Evolutionary conservation across 2,113 vertebrate genomes (phyloP).

Genomic region (Cichladusa arquata): DNA sequence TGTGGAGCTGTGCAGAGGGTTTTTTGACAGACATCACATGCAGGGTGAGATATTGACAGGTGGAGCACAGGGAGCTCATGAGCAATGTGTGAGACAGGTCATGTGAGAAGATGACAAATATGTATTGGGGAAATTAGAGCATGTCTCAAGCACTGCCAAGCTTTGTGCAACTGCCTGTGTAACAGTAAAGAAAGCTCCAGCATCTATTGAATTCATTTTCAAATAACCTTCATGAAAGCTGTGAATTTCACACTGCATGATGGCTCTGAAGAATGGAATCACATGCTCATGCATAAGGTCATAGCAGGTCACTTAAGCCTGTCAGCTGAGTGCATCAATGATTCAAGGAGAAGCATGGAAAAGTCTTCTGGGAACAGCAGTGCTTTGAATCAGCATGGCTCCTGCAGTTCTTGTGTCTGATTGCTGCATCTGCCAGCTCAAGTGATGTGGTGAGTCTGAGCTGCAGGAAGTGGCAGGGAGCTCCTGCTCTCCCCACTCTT

Average conservation of each 20-base stretch:
- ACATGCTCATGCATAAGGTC: background rate
- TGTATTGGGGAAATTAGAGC: background rate
- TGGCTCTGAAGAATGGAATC: background rate
- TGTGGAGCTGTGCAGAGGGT: background rate
- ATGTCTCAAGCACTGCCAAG: background rate
- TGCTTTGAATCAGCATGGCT: accelerated
- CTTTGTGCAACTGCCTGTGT: background rate
- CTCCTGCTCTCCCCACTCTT: background rate
- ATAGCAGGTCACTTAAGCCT: background rate
- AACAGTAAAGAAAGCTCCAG: background rate
- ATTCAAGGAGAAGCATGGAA: background rate
- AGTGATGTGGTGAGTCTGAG: background rate
- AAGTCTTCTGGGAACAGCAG: background rate
- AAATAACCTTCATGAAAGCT: background rate
- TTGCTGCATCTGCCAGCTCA: background rate
- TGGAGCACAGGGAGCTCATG: background rate
- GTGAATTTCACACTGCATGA: background rate
- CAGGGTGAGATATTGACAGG: background rate
- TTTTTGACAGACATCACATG: background rate
- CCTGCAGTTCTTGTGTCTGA: background rate
- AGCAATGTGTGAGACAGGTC: background rate
- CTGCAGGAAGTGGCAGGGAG: background rate
- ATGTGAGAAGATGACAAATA: background rate
- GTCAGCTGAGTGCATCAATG: background rate
- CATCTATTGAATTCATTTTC: background rate